These are phyloP conservation scores for Xestia sexstrigata DNA, from an alignment of 2,888 invertebrate species.

Conservation along the genomic window DNA sequence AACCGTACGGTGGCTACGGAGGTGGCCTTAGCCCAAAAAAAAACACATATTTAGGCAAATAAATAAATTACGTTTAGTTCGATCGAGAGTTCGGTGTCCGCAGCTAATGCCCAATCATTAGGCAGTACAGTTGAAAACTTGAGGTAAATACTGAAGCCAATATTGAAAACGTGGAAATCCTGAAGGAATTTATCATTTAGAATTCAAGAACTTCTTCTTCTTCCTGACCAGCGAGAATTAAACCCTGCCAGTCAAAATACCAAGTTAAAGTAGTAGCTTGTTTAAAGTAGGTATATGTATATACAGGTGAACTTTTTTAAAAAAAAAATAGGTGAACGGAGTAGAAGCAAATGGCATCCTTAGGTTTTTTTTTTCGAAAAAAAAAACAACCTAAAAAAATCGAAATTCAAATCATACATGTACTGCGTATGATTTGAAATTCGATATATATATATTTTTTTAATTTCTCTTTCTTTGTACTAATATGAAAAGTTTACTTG, in stretches of 20 bases:
- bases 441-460: too few species aligned
- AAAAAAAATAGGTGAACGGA: too few species aligned
- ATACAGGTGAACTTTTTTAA: too few species aligned
- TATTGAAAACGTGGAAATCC: not conserved
- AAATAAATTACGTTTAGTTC: not conserved
- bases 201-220: not conserved
- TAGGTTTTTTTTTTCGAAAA: too few species aligned
- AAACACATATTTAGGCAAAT: not conserved
- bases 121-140: not conserved
- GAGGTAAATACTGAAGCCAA: not conserved
- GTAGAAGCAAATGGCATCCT: too few species aligned
- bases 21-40: too few species aligned
- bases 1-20: too few species aligned
- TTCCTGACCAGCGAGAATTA: not conserved
- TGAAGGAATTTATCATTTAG: not conserved
- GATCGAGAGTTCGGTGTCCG: not conserved
- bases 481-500: too few species aligned
- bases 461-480: too few species aligned
- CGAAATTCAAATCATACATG: too few species aligned
- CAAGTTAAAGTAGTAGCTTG: not conserved
- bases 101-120: not conserved
- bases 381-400: too few species aligned
- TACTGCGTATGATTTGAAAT: too few species aligned
- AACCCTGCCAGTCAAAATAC: not conserved
- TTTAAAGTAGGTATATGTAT: not conserved